A percentile compares a stretch with the other conserved stretches of the same genome.
phyloP scores from a whole-genome alignment of 2,797 vertebrate species.

The Muraenolepis orangiensis region DNA sequence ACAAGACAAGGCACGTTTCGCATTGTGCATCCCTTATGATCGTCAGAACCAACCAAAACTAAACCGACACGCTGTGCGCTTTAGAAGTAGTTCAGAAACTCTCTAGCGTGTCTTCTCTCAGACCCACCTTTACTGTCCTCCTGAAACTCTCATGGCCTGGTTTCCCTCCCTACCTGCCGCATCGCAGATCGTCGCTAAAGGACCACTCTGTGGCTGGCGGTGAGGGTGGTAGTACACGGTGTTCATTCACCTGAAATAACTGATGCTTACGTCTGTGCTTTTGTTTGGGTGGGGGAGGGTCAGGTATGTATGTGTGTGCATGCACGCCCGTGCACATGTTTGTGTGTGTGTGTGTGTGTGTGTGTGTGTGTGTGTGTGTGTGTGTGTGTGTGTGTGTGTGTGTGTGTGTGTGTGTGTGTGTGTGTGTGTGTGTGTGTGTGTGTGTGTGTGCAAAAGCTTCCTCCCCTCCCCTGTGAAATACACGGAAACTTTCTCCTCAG shows the following conservation, averaged over 20 bases:
- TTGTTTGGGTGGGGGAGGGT: conserved; percentile 5
- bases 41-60: background rate
- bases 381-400: conserved; percentile 11
- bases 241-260: conserved; percentile 33
- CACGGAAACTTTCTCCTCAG: conserved; percentile 16
- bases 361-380: conserved; percentile 3
- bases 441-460: conserved; percentile 24
- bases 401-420: conserved; percentile 15
- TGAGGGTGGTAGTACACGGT: conserved; percentile 23
- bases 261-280: background rate
- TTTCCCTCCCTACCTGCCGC: conserved; percentile 25
- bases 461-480: conserved; percentile 18
- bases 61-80: background rate
- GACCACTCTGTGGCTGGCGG: background rate
- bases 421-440: conserved; percentile 11
- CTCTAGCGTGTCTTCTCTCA: background rate
- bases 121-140: background rate
- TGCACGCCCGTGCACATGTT: background rate
- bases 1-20: background rate
- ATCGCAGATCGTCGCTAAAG: conserved; percentile 11
- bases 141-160: conserved; percentile 31
- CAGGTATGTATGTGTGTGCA: conserved; percentile 11
- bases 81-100: background rate
- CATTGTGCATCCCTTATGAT: background rate
- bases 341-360: conserved; percentile 10